Base-by-base conservation (phyloP, 2,797 vertebrate species). In the Malurus splendens region DNA sequence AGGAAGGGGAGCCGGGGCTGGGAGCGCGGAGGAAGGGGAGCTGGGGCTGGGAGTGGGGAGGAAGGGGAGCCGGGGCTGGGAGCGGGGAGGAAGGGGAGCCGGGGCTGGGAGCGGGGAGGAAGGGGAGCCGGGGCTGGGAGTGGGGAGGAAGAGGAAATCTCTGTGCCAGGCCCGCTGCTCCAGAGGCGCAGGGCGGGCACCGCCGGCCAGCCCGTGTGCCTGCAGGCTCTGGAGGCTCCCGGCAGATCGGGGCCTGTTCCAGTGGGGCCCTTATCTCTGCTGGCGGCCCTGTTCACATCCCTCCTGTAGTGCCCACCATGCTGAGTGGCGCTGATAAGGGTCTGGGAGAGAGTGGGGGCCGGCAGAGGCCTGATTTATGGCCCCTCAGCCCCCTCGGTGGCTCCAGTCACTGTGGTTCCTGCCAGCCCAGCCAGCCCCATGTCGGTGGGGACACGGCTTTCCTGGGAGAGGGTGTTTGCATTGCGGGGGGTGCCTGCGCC, bases 381-480 rank as follows among this genome's bases (percentile, higher is more conserved):
- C 25, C 28, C 39, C 33, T 75, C 48, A 14, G 28, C 33, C 68
- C 27, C 24, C 30, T 14, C 1, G 4, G 47, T 5, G 12, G 73
- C 80, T 89, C 70, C 62, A 72, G 79, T 84, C 25, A 9, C 70
- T 2, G 3, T 41, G 66, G 86, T 81, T 83, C 70, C 65, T 66
- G 81, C 52, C 1, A 22, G 86, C 73, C 52, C 82, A 16, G 4
- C 74, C 76, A 86, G 84, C 52, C 61, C n/a, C 12, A 17, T 2
- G 19, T 85, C 89, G 87, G 67, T 5, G 14, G 45, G 85, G 71
- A 94, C 10, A 30, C 60, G 57, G 87, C 66, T 94, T 91, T 92
- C 77, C 82, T 80, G 85, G 84, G 94, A 95, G 85, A 82, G 59
- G 39, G 81, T 95, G 91, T 93, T 95, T 96, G 88, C 48, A 3